Base-by-base conservation (phyloP, 2,113 vertebrate species). In the Centropristis striata region DNA sequence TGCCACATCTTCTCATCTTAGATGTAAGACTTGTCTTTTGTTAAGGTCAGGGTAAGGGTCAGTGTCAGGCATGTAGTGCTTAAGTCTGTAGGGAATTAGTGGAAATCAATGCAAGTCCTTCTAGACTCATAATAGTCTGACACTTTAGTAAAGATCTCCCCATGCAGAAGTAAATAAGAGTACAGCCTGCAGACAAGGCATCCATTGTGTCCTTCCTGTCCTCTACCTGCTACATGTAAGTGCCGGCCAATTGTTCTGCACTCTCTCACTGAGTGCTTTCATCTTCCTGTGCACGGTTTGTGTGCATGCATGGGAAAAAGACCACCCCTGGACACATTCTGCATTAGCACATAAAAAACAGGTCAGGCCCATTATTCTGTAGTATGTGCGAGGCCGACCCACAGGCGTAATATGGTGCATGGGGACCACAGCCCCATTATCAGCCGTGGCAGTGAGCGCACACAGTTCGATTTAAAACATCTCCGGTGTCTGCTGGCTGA, bases 201-300 rank as follows among this genome's bases (percentile, higher is more conserved):
- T 67, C 51, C 85, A 77, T 84, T 92, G 74, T 88, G 82, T 88
- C 70, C 82, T 58, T 16, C 23, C 71, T 80, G 77, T 85, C 73
- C 57, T 88, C 55, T 84, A 85, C 84, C 80, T 89, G 79, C 41
- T 83, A 78, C 58, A 72, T 87, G 47, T 61, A 85, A 75, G 76
- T 69, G 58, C 16, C 11, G 8, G 54, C 46, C 60, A 72, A 81
- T 71, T 80, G 79, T 82, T 70, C 42, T 61, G 60, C 67, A 41
- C 78, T 49, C 80, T 77, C 61, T 81, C 71, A 57, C 58, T 46
- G 21, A 78, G 72, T 21, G 71, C 80, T 86, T 78, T 84, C 59
- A 75, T 86, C 68, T 80, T 4, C 76, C 28, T 50, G 25, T 74
- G 53, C 13, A 21, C 59, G 70, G 63, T 78, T 47, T 77, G 80